Base-by-base conservation (phyloP, 2,888 invertebrate species). In the Chrysolina americana region DNA sequence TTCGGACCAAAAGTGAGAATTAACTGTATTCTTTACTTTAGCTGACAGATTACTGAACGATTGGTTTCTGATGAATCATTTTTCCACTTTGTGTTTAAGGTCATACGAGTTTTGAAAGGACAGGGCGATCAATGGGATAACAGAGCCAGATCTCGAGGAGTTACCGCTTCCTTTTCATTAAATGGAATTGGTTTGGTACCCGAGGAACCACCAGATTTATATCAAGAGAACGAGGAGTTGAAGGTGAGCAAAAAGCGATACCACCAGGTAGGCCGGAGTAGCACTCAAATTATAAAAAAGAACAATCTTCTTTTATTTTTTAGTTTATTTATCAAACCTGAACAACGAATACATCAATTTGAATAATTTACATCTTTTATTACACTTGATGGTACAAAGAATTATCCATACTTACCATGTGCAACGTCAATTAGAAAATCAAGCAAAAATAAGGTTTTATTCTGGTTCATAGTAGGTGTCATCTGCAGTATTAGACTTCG, bases 91-190 rank as follows among this genome's bases (percentile, higher is more conserved):
- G 21, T 53, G 21, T 53, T 48, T 4, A 17, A 96, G 94, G 94
- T 96, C 41, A 89, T 94, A 64, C 91, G 96, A 65, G 95, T 97
- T 11, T 89, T 95, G 10, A 92, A 94, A 79, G 96, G 96, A 11
- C 95, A 95, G 79, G 96, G 96, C 36, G 96, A 96, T 87, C 95
- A 96, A 82, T 96, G 96, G 95, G 96, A 96, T 89, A 95, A 94
- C 82, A 90, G 95, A 72, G 94, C 95, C 0, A 91, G 95, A 69
- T 95, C 95, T 0, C 91, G 95, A 19, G 96, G 96, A 44, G 93
- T 95, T 48, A 94, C 95, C 0, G 95, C 96, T 2, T 95, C 95
- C 4, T 95, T 95, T 82, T 96, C 95, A 0, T 90, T 96, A 68
- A 96, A 96, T 85, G 96, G 96, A 19, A 94, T 96, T 73, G 96